A percentile compares a stretch with the other conserved stretches of the same genome.
Conservation (phyloP, 92 coral and sea anemone species). For the Galaxea fascicularis region DNA sequence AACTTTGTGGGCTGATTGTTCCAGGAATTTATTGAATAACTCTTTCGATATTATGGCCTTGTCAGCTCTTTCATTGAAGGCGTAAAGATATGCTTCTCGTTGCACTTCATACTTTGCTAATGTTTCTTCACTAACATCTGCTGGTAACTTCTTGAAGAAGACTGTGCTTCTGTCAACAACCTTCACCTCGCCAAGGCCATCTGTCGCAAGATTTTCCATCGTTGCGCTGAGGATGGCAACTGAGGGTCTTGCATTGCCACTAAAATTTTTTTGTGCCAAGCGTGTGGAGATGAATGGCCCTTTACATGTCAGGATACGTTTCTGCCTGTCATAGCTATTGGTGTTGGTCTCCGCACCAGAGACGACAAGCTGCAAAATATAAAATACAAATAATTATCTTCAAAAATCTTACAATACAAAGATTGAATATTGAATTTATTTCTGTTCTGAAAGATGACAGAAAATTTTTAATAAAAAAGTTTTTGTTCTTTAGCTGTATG, state of each 20-base stretch:
- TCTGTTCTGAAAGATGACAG: too few relatives aligned
- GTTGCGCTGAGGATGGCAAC: background rate
- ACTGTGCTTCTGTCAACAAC: too few relatives aligned
- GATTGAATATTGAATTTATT: too few relatives aligned
- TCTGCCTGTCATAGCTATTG: background rate
- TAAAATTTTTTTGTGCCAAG: background rate
- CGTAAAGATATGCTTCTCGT: background rate
- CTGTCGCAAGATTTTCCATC: too few relatives aligned
- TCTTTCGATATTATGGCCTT: background rate
- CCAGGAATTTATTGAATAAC: background rate
- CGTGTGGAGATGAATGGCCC: background rate
- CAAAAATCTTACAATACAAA: background rate
- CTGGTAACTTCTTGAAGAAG: too few relatives aligned
- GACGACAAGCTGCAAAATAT: background rate
- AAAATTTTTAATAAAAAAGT: too few relatives aligned
- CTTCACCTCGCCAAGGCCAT: too few relatives aligned
- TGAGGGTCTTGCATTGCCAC: background rate
- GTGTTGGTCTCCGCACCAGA: background rate
- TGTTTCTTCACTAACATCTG: background rate
- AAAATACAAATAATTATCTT: background rate
- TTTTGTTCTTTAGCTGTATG: too few relatives aligned
- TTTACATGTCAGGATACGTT: too few relatives aligned
- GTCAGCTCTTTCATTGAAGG: background rate
- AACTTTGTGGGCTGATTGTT: too few relatives aligned
- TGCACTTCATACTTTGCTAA: background rate